phyloP scores from a whole-genome alignment of 1,140 invertebrate genomes.

The Cherax quadricarinatus region DNA sequence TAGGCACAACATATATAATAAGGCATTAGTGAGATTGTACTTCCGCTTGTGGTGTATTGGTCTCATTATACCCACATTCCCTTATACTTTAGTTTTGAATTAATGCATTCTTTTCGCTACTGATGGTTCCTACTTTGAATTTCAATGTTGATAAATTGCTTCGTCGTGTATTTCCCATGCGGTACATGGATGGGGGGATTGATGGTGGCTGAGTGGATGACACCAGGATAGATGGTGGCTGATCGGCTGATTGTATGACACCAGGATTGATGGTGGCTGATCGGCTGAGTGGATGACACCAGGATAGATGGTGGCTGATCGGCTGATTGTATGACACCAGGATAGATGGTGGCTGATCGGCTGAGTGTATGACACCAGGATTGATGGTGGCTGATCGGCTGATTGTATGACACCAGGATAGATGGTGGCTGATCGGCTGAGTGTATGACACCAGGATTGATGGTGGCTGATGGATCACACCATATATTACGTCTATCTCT shows the following conservation, averaged over 20 bases:
- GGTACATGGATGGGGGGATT: slow-evolving; percentile 17
- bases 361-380: no score
- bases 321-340: no score
- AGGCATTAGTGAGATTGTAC: no score
- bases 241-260: no score
- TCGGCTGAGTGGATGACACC: no score
- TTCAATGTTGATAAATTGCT: slow-evolving; percentile 58
- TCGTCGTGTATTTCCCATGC: slow-evolving; percentile 27
- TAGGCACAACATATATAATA: no score
- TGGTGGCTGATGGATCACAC: neutral
- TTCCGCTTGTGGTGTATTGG: neutral
- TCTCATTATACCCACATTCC: neutral
- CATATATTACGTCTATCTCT: neutral
- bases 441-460: no score
- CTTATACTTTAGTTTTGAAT: slow-evolving; percentile 36
- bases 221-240: no score
- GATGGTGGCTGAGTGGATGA: neutral
- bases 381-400: neutral
- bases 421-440: neutral
- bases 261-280: slow-evolving; percentile 11
- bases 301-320: no score
- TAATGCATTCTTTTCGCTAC: slow-evolving; percentile 2
- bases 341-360: slow-evolving; percentile 9
- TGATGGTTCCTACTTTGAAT: slow-evolving; percentile 36
- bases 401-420: no score